Conservation (phyloP, 2,113 vertebrate genomes). For the Naja naja region DNA sequence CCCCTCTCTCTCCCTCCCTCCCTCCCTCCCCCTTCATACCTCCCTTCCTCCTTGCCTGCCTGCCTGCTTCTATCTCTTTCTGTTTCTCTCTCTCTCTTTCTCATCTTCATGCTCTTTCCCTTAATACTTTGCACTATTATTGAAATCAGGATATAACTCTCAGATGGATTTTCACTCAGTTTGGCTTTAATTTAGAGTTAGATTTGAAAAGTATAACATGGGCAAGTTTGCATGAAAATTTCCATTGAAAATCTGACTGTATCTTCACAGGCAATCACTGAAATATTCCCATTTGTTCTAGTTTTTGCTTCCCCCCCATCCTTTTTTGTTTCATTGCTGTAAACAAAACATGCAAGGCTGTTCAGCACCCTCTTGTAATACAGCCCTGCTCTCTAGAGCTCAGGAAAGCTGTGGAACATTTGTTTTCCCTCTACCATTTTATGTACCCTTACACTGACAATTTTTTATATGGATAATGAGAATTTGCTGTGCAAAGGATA, state of each 20-base stretch:
- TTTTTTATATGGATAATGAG: background rate
- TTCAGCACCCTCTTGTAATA: rapidly evolving
- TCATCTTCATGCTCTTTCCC: background rate
- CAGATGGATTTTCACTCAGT: background rate
- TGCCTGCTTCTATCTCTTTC: background rate
- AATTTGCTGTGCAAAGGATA: constrained; percentile 46
- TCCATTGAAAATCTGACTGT: background rate
- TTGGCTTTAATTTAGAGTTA: background rate
- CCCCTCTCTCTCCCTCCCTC: no score
- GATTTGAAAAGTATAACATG: background rate
- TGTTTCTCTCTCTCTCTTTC: background rate
- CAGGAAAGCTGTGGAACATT: background rate
- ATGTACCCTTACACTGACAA: constrained; percentile 34
- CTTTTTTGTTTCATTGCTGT: background rate
- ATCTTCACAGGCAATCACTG: background rate
- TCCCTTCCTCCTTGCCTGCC: background rate
- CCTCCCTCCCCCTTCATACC: no score
- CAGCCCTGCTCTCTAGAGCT: rapidly evolving
- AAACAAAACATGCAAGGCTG: background rate
- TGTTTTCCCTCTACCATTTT: constrained; percentile 13
- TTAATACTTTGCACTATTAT: background rate
- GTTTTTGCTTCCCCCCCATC: background rate
- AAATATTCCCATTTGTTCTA: background rate
- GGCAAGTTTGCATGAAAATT: background rate
- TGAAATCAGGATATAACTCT: background rate